Conservation (phyloP, 2,113 vertebrate genomes). For the Leptobrachium leishanense region DNA sequence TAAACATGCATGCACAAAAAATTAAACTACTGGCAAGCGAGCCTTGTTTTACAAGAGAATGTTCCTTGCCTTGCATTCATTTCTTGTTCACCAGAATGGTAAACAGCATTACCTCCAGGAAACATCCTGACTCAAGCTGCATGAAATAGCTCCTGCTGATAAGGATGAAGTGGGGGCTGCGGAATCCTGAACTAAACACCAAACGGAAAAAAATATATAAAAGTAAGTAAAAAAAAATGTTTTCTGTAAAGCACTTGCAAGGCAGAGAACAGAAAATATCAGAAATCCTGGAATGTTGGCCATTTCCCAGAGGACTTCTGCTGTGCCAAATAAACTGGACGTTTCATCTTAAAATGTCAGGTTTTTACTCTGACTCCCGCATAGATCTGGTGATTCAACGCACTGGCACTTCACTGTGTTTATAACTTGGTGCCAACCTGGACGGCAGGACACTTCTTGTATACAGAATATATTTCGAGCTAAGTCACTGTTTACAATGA, state of each 20-base stretch:
- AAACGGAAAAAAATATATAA: conserved; percentile 1
- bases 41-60: background rate
- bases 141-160: conserved; percentile 19
- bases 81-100: conserved; percentile 16
- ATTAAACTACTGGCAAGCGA: background rate
- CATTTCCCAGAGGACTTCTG: background rate
- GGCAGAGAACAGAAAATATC: conserved; percentile 20
- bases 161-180: conserved; percentile 7
- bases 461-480: background rate
- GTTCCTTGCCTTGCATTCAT: background rate
- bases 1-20: no score
- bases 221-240: conserved; percentile 11
- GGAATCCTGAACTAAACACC: background rate
- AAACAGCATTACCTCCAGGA: conserved; percentile 31
- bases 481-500: no score
- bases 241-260: background rate
- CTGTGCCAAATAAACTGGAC: conserved; percentile 21
- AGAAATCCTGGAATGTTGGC: conserved; percentile 41
- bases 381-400: background rate
- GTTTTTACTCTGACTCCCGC: background rate
- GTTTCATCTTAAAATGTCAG: conserved; percentile 34
- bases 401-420: background rate
- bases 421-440: background rate
- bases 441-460: background rate
- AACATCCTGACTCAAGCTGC: conserved; percentile 29